phyloP scores from a whole-genome alignment of 2,888 invertebrate genomes.

The Bombyx huttoni region DNA sequence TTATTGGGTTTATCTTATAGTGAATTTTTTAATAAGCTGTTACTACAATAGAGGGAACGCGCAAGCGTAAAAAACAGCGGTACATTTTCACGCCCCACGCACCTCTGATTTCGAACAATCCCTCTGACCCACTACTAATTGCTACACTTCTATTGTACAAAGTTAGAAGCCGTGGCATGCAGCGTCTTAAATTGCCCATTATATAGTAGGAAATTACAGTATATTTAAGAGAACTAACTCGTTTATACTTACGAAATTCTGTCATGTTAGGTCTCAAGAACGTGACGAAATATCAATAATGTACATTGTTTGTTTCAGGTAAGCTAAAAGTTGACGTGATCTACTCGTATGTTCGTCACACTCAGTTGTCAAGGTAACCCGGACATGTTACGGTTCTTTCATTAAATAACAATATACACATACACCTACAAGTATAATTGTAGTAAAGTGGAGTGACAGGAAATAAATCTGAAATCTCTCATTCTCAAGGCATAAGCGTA shows the following conservation, averaged over 20 bases:
- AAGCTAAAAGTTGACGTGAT: constrained; percentile 12
- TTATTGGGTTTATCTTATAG: background rate
- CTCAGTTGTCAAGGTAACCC: constrained; percentile 2
- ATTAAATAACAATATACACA: constrained; percentile 1
- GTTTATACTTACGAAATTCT: constrained; percentile 2
- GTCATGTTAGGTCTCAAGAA: constrained; percentile 4
- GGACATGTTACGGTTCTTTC: constrained; percentile 1
- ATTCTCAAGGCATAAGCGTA: too few species aligned
- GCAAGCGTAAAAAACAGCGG: constrained; percentile 16
- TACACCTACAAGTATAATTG: background rate
- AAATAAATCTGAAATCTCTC: too few species aligned
- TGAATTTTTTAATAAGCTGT: background rate
- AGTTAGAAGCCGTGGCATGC: constrained; percentile 38
- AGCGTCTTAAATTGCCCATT: constrained; percentile 14
- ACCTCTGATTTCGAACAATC: constrained; percentile 19
- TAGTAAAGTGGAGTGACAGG: background rate
- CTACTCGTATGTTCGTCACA: background rate
- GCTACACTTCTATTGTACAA: constrained; percentile 34
- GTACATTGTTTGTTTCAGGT: constrained; percentile 34
- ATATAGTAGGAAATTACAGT: background rate
- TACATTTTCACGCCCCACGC: constrained; percentile 29
- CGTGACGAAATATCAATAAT: constrained; percentile 9
- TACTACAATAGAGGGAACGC: background rate
- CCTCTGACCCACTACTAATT: constrained; percentile 27
- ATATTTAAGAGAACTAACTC: constrained; percentile 1